phyloP scores from a whole-genome alignment of 2,888 invertebrate genomes.

The Drosophila stalkeri region DNA sequence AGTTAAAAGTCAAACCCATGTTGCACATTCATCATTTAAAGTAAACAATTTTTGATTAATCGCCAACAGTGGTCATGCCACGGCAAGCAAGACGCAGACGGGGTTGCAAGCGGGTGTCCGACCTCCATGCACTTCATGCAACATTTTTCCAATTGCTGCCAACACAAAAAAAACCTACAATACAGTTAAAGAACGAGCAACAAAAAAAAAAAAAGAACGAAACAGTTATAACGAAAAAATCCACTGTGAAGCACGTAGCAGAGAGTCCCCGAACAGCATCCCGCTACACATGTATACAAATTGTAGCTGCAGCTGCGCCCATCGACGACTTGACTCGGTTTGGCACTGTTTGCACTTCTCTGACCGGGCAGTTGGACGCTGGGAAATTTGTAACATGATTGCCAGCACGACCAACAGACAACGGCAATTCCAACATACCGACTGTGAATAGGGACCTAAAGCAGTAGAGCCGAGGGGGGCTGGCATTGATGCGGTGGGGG shows the following conservation, averaged over 20 bases:
- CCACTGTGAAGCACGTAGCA: slow-evolving; percentile 65
- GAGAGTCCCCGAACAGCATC: slow-evolving; percentile 55
- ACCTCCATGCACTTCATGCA: slow-evolving; percentile 62
- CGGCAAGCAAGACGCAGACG: slow-evolving; percentile 13
- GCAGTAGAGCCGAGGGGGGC: neutral
- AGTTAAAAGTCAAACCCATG: slow-evolving; percentile 73
- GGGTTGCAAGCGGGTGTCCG: neutral
- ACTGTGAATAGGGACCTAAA: neutral
- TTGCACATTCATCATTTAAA: slow-evolving; percentile 81
- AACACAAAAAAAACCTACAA: slow-evolving; percentile 35
- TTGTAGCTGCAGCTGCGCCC: slow-evolving; percentile 69
- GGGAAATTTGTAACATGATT: slow-evolving; percentile 78
- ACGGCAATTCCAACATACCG: slow-evolving; percentile 30
- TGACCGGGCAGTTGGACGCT: slow-evolving; percentile 26
- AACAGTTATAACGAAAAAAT: slow-evolving; percentile 15
- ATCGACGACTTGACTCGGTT: slow-evolving; percentile 35
- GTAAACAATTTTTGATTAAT: slow-evolving; percentile 82
- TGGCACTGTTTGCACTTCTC: slow-evolving; percentile 46
- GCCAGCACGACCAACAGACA: slow-evolving; percentile 66
- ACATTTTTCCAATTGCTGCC: slow-evolving; percentile 76
- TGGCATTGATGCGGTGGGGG: too few relatives aligned
- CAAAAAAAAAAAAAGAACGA: neutral
- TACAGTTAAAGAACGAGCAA: slow-evolving; percentile 18
- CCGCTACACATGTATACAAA: slow-evolving; percentile 74
- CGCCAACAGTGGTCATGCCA: slow-evolving; percentile 55